Conservation (phyloP, 2,888 invertebrate species). For the Hyposoter dolosus region DNA sequence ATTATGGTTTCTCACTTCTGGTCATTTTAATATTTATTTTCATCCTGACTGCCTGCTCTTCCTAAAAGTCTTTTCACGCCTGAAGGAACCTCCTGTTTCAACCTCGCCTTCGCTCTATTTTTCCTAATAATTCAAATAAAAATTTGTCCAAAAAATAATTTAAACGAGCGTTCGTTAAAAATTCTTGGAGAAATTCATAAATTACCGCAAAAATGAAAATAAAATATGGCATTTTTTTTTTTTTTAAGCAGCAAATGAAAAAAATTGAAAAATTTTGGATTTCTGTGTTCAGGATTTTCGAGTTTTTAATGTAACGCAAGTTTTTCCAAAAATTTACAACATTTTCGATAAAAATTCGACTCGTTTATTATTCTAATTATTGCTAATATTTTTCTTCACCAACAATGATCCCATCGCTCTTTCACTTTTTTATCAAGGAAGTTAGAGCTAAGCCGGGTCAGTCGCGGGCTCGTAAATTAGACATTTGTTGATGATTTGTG, state of each 20-base stretch:
- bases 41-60: constrained; percentile 19
- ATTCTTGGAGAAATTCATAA: too few relatives aligned
- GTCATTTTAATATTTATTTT: constrained; percentile 42
- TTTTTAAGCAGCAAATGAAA: background rate
- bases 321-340: background rate
- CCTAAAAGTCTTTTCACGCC: constrained; percentile 51
- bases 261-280: background rate
- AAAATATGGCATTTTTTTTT: background rate
- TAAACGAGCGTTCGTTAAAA: too few relatives aligned
- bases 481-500: constrained; percentile 79
- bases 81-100: constrained; percentile 2
- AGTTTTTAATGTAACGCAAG: background rate
- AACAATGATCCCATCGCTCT: background rate
- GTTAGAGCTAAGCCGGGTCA: constrained; percentile 72
- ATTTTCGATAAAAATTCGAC: background rate
- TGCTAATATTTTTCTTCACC: constrained; percentile 29
- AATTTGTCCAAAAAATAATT: background rate
- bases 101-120: background rate
- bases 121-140: background rate
- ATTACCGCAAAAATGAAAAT: background rate
- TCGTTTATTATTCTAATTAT: background rate
- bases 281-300: background rate
- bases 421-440: constrained; percentile 29
- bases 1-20: constrained; percentile 49
- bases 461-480: constrained; percentile 78